A percentile compares a stretch with the other conserved stretches of the same genome.
Evolutionary conservation across 2,113 vertebrate species (phyloP).

Genomic region (Leptosomus discolor): DNA sequence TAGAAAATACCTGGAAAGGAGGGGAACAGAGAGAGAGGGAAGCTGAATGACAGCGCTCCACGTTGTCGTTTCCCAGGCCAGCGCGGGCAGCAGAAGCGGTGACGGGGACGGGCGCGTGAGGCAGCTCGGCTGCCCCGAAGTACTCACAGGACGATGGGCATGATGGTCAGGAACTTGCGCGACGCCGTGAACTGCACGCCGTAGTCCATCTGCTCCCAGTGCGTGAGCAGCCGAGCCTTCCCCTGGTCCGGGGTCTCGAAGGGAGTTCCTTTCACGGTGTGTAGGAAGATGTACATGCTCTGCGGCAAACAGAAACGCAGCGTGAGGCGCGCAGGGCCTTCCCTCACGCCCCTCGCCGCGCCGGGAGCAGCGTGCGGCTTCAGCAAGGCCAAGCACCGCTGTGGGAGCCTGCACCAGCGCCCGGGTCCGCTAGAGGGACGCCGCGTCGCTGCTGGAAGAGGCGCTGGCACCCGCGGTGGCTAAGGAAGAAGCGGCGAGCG

Average conservation of each 20-base stretch:
- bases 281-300: slow-evolving; percentile 97
- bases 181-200: slow-evolving; percentile 95
- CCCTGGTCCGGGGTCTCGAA: slow-evolving; percentile 97
- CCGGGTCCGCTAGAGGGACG: neutral
- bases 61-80: neutral
- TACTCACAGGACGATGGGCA: slow-evolving; percentile 93
- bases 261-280: slow-evolving; percentile 94
- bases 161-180: slow-evolving; percentile 97
- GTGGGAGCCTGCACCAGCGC: neutral
- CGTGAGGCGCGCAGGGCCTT: accelerated
- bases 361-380: neutral
- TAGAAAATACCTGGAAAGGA: slow-evolving; percentile 76
- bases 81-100: accelerated
- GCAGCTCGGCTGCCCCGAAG: neutral
- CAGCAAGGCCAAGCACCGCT: too few relatives aligned
- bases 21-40: neutral
- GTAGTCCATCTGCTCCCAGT: slow-evolving; percentile 99
- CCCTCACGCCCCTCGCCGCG: neutral
- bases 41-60: accelerated
- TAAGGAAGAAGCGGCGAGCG: too few relatives aligned
- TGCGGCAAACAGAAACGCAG: slow-evolving; percentile 40
- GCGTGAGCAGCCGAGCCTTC: slow-evolving; percentile 90
- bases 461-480: too few relatives aligned
- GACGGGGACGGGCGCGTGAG: accelerated
- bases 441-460: neutral